Percentiles rank a stretch among this genome's conserved stretches.
Conservation (phyloP, 2,888 invertebrate genomes). For the Anorthoa munda region DNA sequence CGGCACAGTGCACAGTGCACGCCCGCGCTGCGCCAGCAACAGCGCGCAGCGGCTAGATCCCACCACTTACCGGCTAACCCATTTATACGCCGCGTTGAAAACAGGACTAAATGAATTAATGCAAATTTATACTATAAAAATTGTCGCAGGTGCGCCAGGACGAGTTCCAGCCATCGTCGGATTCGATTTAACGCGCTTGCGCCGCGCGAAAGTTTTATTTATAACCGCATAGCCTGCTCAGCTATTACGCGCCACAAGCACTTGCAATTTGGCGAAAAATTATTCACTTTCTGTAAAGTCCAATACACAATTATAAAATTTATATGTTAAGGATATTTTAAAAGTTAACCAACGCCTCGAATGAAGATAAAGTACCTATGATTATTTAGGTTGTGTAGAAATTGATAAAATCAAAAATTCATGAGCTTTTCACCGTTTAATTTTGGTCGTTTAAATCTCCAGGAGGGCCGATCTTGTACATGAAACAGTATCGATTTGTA, state of each 20-base stretch:
- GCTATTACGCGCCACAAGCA: constrained; percentile 77
- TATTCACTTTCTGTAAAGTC: constrained; percentile 43
- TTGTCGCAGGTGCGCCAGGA: constrained; percentile 90
- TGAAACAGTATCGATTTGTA: too few relatives aligned
- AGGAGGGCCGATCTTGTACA: too few relatives aligned
- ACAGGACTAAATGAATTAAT: constrained; percentile 91
- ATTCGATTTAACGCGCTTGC: constrained; percentile 90
- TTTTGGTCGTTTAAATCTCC: too few relatives aligned
- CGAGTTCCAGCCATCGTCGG: constrained; percentile 88
- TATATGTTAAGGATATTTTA: neutral
- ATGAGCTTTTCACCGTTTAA: neutral
- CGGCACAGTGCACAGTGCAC: constrained; percentile 51
- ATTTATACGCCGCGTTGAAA: constrained; percentile 88
- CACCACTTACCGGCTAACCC: constrained; percentile 90
- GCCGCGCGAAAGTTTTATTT: constrained; percentile 88
- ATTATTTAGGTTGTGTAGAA: neutral
- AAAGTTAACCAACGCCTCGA: too few relatives aligned
- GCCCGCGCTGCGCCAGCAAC: constrained; percentile 32
- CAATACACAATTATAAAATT: neutral
- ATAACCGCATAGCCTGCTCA: constrained; percentile 79
- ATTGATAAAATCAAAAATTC: neutral
- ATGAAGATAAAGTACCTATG: too few relatives aligned
- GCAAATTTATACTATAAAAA: constrained; percentile 91
- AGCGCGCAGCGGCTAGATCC: constrained; percentile 80
- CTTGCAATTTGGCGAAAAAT: constrained; percentile 55